Percentiles rank a stretch among this genome's conserved stretches.
Conservation (phyloP, 64 coral and sea anemone genomes). For the Montipora foliosa region DNA sequence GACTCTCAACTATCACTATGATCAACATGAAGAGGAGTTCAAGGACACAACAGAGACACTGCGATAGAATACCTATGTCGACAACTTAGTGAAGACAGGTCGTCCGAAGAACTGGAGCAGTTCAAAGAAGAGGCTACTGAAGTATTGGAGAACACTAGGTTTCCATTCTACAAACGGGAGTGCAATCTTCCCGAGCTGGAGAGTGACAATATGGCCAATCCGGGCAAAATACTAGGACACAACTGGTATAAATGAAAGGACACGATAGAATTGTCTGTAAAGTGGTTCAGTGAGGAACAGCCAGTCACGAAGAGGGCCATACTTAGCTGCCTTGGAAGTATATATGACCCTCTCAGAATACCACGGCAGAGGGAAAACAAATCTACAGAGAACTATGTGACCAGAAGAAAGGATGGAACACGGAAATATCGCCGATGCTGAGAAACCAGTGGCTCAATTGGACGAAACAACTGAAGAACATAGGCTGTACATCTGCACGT, state of each 20-base stretch:
- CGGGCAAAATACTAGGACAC: constrained; percentile 32
- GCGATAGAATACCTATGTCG: too few species aligned
- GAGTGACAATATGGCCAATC: constrained; percentile 8
- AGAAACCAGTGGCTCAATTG: constrained; percentile 22
- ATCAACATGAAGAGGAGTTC: neutral
- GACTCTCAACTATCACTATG: neutral
- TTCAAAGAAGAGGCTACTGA: neutral
- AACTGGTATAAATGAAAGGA: constrained; percentile 23
- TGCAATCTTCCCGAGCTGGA: neutral
- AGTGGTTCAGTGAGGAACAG: neutral
- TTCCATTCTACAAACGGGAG: constrained; percentile 16
- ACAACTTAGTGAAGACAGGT: too few species aligned
- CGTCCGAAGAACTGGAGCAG: too few species aligned
- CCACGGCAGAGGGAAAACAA: constrained; percentile 25
- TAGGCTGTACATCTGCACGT: constrained; percentile 25
- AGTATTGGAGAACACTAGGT: constrained; percentile 26
- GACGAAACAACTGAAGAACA: constrained; percentile 14
- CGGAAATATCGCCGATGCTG: neutral
- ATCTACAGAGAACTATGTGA: constrained; percentile 48
- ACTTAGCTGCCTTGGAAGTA: neutral
- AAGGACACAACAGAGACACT: too few species aligned
- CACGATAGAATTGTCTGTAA: constrained; percentile 1
- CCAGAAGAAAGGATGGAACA: constrained; percentile 33
- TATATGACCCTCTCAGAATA: constrained; percentile 40
- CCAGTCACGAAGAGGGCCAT: constrained; percentile 18